Evolutionary conservation across 1,140 invertebrate species (phyloP), one percentile per base, ranked within the genome.

Genomic region (Lepidurus couesii): DNA sequence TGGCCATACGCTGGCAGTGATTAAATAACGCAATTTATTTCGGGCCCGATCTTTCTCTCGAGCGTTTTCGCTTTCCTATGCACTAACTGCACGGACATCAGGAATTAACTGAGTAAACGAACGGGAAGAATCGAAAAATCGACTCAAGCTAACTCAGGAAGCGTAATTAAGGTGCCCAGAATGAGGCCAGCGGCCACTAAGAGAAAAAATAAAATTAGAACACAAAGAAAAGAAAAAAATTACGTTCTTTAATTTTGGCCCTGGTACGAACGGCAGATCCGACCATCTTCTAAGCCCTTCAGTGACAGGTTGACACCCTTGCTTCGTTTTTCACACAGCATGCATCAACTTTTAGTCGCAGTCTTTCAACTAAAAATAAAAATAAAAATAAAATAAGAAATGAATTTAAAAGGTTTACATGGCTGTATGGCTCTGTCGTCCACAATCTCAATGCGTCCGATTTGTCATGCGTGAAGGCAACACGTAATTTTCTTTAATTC

Each of bases 281-380:
- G 45, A 47, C 45, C 2, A 47, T 65, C 34, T 34, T 34, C 34
- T 34, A 4, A 34, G 34, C 53, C 53, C 16, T 65, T 13, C 13
- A 65, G 53, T 65, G 53, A 65, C 53, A 65, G 53, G 53, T 65
- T 65, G 53, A 65, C 53, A 65, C 53, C 53, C 53, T 65, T 65
- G 53, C 53, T 65, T 65, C 53, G 53, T 65, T 65, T 65, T 65
- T 13, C 53, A 65, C 53, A 65, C 53, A 13, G 53, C 53, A 65
- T 65, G 21, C 13, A 65, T 65, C 53, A 65, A 65, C 53, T 21
- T 21, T 65, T 16, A 65, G 16, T 65, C 53, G 53, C n/a, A 65
- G 13, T 21, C 53, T 65, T 65, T 65, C 53, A 24, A 24, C 24
- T 24, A 24, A 4, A 0, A n/a, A 65, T 10, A 65, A 21, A 65